These are phyloP conservation scores for Leptocoma aspasia DNA, from an alignment of 2,113 vertebrate species.

Conservation along the genomic window DNA sequence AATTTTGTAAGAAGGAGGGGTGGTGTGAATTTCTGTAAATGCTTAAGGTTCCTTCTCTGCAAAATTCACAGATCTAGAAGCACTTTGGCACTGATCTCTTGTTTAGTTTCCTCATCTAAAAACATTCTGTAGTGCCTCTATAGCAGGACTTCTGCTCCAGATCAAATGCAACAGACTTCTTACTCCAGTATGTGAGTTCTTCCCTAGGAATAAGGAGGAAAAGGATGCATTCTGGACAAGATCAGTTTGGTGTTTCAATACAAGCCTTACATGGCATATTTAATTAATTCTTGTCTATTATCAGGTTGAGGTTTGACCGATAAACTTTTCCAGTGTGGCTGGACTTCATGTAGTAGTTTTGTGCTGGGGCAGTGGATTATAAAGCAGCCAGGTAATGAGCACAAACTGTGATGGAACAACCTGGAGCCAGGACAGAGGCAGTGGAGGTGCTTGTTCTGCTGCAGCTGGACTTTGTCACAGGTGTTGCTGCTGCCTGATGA, in stretches of 20 bases:
- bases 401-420: neutral
- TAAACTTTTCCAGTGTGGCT: neutral
- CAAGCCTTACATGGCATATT: neutral
- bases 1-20: neutral
- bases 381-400: neutral
- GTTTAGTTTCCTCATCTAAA: neutral
- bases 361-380: neutral
- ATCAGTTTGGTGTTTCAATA: neutral
- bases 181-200: neutral
- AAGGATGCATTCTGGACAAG: neutral
- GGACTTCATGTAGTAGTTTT: neutral
- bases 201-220: neutral
- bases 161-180: neutral
- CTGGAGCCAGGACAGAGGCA: neutral
- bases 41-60: neutral
- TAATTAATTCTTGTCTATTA: neutral
- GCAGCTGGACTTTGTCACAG: neutral
- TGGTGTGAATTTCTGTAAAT: neutral
- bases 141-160: neutral
- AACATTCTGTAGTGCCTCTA: fast-evolving
- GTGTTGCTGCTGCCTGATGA: neutral
- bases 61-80: neutral
- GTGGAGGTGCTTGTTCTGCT: neutral
- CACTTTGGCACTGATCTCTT: neutral
- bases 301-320: neutral